Conservation (phyloP, 2,888 invertebrate species). For the Elmis aenea region DNA sequence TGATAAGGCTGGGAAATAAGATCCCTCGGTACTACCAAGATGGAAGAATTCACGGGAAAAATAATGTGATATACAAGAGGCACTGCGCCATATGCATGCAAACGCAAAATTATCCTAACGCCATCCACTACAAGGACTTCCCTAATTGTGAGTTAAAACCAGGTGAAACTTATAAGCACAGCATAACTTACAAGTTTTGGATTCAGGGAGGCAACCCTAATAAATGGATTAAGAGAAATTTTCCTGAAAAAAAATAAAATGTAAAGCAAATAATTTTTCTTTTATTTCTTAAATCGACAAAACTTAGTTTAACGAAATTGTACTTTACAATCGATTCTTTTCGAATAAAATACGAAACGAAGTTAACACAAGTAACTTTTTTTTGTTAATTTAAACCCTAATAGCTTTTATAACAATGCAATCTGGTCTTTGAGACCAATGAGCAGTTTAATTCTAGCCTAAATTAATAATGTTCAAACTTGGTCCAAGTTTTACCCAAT, state of each 20-base stretch:
- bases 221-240: constrained; percentile 33
- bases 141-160: constrained; percentile 60
- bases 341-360: no score
- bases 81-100: constrained; percentile 81
- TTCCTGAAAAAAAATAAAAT: constrained; percentile 6
- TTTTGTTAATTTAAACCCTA: no score
- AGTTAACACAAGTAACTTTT: no score
- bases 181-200: constrained; percentile 71
- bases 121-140: constrained; percentile 65
- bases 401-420: no score
- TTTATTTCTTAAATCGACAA: no score
- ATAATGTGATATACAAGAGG: constrained; percentile 61
- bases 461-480: no score
- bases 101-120: constrained; percentile 88
- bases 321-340: no score
- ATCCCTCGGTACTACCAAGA: constrained; percentile 10
- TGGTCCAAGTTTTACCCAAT: no score
- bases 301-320: no score
- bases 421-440: no score
- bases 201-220: constrained; percentile 35
- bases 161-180: constrained; percentile 64
- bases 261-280: no score
- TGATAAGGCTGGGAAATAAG: constrained; percentile 3
- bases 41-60: constrained; percentile 55
- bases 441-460: no score